Conservation (phyloP, 2,888 invertebrate genomes). For the Neoaliturus tenellus region DNA sequence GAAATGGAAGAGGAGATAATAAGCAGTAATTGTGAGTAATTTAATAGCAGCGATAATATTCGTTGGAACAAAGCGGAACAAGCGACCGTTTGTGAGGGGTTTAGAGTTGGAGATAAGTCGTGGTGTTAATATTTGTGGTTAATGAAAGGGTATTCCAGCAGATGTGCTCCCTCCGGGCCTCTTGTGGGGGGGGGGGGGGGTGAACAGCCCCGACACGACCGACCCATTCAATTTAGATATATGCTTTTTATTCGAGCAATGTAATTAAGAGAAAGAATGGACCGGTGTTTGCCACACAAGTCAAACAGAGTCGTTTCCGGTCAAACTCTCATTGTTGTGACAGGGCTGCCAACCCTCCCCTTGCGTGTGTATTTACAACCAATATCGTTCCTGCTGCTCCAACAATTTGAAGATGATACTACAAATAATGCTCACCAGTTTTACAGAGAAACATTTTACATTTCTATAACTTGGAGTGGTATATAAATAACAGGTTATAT, state of each 20-base stretch:
- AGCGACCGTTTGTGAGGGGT: constrained; percentile 27
- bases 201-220: not conserved
- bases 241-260: constrained; percentile 48
- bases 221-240: constrained; percentile 51
- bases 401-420: constrained; percentile 4
- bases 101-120: constrained; percentile 29
- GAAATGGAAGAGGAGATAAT: constrained; percentile 23
- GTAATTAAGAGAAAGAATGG: constrained; percentile 51
- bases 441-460: not conserved
- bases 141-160: constrained; percentile 48
- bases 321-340: constrained; percentile 41
- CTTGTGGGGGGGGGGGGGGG: constrained; percentile 11
- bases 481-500: too few relatives aligned
- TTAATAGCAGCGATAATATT: constrained; percentile 39
- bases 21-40: constrained; percentile 41
- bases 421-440: not conserved
- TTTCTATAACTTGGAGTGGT: not conserved
- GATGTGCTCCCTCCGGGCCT: constrained; percentile 17
- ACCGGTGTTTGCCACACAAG: constrained; percentile 31
- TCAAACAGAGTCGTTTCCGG: constrained; percentile 45
- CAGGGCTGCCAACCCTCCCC: constrained; percentile 9
- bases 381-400: not conserved
- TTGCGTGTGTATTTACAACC: constrained; percentile 1
- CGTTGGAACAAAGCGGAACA: constrained; percentile 20
- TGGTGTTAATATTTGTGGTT: constrained; percentile 47